Percentiles rank a stretch among this genome's conserved stretches.
Conservation (phyloP, 2,797 vertebrate genomes). For the Clarias laeviceps region DNA sequence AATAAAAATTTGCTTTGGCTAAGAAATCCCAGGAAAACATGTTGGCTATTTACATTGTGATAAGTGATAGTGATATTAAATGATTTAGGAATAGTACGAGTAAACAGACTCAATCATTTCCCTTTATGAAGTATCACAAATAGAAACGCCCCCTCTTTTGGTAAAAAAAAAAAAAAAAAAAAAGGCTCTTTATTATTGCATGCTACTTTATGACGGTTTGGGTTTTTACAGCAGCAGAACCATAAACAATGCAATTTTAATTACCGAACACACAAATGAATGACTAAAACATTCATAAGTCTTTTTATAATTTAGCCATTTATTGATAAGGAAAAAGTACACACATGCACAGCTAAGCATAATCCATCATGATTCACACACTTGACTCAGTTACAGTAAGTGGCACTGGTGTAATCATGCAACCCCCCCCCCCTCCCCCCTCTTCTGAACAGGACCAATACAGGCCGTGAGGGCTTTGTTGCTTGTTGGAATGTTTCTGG, state of each 20-base stretch:
- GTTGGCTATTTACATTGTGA: not conserved
- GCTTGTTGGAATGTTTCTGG: constrained; percentile 83
- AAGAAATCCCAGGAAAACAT: not conserved
- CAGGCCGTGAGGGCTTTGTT: constrained; percentile 89
- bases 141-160: not conserved
- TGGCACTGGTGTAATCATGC: not conserved
- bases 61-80: not conserved
- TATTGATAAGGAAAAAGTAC: not conserved
- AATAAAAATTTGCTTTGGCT: not conserved
- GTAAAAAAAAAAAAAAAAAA: not conserved
- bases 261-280: not conserved
- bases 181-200: not conserved
- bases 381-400: not conserved
- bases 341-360: not conserved
- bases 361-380: not conserved
- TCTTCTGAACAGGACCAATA: constrained; percentile 77
- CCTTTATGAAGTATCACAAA: not conserved
- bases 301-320: not conserved
- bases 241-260: not conserved
- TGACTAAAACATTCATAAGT: not conserved
- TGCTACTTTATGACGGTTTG: not conserved
- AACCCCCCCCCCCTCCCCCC: not conserved
- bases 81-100: not conserved
- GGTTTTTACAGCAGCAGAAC: not conserved
- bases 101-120: not conserved